Percentiles rank a stretch among this genome's conserved stretches.
Conservation (phyloP, 2,888 invertebrate genomes). For the Ecdyonurus torrentis region DNA sequence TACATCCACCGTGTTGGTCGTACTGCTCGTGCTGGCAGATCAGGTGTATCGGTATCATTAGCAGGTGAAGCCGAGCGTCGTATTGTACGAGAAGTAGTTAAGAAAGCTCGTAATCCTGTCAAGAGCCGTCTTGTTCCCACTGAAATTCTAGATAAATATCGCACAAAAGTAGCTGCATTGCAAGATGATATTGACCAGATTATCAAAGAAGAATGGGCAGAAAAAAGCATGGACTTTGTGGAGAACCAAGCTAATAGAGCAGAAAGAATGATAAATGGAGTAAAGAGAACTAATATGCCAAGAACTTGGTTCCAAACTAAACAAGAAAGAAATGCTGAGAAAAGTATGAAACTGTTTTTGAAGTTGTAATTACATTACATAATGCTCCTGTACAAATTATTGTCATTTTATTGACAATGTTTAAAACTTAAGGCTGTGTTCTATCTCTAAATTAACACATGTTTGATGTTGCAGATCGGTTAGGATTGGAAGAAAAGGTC, state of each 20-base stretch:
- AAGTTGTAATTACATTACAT: conserved; percentile 11
- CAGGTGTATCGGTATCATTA: conserved; percentile 85
- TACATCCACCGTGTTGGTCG: conserved; percentile 94
- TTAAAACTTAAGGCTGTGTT: not conserved
- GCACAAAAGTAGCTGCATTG: conserved; percentile 48
- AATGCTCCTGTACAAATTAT: not conserved
- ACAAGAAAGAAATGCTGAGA: conserved; percentile 59
- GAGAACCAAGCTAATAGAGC: conserved; percentile 69
- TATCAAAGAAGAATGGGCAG: conserved; percentile 67
- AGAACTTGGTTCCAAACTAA: conserved; percentile 69
- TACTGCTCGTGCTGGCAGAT: conserved; percentile 88
- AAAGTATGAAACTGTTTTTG: conserved; percentile 28
- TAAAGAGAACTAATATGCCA: conserved; percentile 18
- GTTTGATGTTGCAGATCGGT: not conserved
- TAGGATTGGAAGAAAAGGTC: not conserved
- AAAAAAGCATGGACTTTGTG: conserved; percentile 60
- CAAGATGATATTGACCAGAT: conserved; percentile 71
- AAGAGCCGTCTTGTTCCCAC: conserved; percentile 75
- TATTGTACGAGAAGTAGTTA: conserved; percentile 82
- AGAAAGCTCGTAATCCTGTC: conserved; percentile 65
- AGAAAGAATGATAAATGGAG: conserved; percentile 41
- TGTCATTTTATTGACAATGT: not conserved
- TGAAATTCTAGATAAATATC: conserved; percentile 79
- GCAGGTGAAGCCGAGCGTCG: conserved; percentile 86
- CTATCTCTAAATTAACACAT: not conserved